phyloP scores from a whole-genome alignment of 2,113 vertebrate genomes.

The Scatophagus argus region DNA sequence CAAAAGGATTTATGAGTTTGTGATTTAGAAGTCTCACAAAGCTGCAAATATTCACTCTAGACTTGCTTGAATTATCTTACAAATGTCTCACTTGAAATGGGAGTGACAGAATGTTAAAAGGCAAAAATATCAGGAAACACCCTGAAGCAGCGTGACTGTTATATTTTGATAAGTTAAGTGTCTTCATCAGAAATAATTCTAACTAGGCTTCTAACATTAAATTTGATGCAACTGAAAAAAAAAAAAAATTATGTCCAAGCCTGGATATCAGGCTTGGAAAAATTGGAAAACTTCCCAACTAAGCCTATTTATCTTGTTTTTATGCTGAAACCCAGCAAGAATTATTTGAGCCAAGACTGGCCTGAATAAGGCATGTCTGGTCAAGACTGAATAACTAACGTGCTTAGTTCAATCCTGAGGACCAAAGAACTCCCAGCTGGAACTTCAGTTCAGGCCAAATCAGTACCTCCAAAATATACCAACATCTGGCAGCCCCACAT shows the following conservation, averaged over 20 bases:
- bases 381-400: background rate
- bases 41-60: conserved; percentile 33
- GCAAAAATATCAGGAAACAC: conserved; percentile 14
- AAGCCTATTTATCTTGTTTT: background rate
- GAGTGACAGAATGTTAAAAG: conserved; percentile 18
- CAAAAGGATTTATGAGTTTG: conserved; percentile 35
- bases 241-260: background rate
- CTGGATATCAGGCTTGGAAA: conserved; percentile 5
- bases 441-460: background rate
- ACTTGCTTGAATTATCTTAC: conserved; percentile 27
- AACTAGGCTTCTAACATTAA: background rate
- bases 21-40: conserved; percentile 26
- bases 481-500: background rate
- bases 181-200: background rate
- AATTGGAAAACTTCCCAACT: no score
- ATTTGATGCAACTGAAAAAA: background rate
- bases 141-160: conserved; percentile 21
- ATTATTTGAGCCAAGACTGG: background rate
- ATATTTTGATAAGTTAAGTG: conserved; percentile 5
- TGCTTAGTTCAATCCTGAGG: background rate
- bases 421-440: background rate
- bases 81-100: conserved; percentile 17
- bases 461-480: background rate
- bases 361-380: background rate
- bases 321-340: background rate